phyloP scores from a whole-genome alignment of 2,888 invertebrate genomes.

The Luperina nickerlii region DNA sequence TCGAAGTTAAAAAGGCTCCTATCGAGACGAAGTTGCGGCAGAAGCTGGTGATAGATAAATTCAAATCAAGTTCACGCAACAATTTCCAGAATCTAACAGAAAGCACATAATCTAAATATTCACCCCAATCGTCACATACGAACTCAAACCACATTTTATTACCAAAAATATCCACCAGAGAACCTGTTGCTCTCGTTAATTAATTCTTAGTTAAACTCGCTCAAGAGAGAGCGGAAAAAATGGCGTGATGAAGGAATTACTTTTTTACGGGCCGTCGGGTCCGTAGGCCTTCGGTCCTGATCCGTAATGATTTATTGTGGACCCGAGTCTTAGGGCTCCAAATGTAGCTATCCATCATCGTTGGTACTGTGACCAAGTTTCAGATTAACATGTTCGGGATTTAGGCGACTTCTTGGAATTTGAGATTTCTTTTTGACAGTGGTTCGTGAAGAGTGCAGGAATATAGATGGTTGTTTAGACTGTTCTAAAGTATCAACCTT shows the following conservation, averaged over 20 bases:
- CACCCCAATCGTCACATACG: constrained; percentile 26
- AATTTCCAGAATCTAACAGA: neutral
- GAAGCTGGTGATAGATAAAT: neutral
- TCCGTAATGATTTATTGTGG: constrained; percentile 80
- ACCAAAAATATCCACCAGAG: constrained; percentile 47
- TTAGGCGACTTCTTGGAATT: constrained; percentile 4
- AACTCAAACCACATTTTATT: constrained; percentile 39
- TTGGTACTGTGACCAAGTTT: constrained; percentile 66
- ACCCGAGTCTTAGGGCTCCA: constrained; percentile 74
- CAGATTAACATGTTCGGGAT: constrained; percentile 33
- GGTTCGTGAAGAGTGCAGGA: too few relatives aligned
- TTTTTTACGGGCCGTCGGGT: constrained; percentile 73
- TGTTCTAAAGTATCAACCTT: neutral
- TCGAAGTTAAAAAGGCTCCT: too few relatives aligned
- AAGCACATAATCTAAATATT: constrained; percentile 11
- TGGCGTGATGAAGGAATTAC: constrained; percentile 73
- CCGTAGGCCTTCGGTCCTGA: constrained; percentile 56
- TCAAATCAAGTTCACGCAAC: neutral
- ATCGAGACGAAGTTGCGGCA: too few relatives aligned
- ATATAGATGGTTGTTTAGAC: neutral
- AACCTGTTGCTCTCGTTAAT: constrained; percentile 74
- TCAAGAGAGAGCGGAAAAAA: constrained; percentile 66
- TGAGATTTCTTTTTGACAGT: neutral
- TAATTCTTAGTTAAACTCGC: constrained; percentile 69
- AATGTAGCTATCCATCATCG: constrained; percentile 78